Evolutionary conservation across 2,888 invertebrate species (phyloP).

Genomic region (Caenorhabditis sp.): DNA sequence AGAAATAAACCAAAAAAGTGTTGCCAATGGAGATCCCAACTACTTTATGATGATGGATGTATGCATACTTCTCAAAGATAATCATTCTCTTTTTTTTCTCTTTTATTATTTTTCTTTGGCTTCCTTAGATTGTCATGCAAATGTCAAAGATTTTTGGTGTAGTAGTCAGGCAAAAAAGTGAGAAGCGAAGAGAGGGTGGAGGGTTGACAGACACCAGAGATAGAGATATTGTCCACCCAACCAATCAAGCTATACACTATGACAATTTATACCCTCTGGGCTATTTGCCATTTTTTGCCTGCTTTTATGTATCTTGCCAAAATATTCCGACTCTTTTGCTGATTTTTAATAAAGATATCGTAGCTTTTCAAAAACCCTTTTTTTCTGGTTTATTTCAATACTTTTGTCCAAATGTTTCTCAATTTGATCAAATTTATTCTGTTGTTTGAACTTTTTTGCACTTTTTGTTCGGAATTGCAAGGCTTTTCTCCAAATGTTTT

Average conservation of each 20-base stretch:
- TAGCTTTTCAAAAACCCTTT: not conserved
- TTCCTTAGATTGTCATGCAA: not conserved
- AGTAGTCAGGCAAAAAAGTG: not conserved
- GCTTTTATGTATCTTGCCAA: no score
- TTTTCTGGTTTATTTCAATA: no score
- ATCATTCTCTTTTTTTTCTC: not conserved
- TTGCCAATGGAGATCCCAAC: not conserved
- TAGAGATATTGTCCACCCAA: not conserved
- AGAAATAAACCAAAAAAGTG: not conserved
- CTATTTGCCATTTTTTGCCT: not conserved
- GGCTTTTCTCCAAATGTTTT: not conserved
- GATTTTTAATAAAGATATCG: not conserved
- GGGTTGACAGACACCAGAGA: not conserved
- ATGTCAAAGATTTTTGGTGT: constrained; percentile 1
- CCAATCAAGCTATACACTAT: not conserved
- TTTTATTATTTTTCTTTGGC: not conserved
- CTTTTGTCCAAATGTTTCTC: not conserved
- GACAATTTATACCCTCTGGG: not conserved
- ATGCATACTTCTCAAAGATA: not conserved
- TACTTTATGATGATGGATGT: not conserved
- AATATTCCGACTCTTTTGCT: not conserved
- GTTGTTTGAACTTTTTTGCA: not conserved
- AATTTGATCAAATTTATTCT: not conserved
- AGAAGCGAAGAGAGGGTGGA: not conserved
- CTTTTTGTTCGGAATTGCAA: not conserved